phyloP scores from a whole-genome alignment of 2,797 vertebrate genomes.

The Manis pentadactyla region DNA sequence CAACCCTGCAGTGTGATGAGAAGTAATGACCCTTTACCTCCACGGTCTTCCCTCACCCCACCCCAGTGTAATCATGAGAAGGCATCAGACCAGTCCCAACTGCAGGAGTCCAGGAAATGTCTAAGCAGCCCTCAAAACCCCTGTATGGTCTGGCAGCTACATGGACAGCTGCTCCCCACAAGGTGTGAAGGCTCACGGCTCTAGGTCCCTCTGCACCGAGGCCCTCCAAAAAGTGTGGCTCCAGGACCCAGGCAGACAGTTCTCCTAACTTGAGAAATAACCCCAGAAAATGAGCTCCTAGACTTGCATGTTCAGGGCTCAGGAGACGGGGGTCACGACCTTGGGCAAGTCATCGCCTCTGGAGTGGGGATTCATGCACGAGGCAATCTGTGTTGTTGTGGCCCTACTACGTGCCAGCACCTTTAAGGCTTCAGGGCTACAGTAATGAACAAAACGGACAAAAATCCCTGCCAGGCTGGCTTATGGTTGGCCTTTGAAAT shows the following conservation, averaged over 20 bases:
- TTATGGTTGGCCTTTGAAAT: not conserved
- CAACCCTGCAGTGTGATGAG: not conserved
- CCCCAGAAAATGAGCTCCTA: not conserved
- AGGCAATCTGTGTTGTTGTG: not conserved
- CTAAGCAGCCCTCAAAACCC: not conserved
- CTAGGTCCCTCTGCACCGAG: not conserved
- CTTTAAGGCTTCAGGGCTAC: not conserved
- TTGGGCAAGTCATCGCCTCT: not conserved
- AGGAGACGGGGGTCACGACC: not conserved
- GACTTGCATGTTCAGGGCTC: not conserved
- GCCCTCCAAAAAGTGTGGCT: not conserved
- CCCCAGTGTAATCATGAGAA: not conserved
- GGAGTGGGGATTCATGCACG: not conserved
- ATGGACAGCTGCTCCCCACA: not conserved
- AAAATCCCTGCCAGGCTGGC: not conserved
- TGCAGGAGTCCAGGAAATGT: not conserved
- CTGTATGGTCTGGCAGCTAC: fast-evolving
- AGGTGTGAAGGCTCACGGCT: not conserved
- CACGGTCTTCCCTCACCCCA: not conserved
- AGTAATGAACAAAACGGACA: not conserved
- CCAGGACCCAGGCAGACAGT: not conserved
- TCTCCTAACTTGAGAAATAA: not conserved
- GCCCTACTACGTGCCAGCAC: not conserved
- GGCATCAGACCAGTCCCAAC: not conserved
- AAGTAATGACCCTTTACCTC: not conserved